Conservation (phyloP, 2,113 vertebrate species). For the Neodontobutis hainanensis region DNA sequence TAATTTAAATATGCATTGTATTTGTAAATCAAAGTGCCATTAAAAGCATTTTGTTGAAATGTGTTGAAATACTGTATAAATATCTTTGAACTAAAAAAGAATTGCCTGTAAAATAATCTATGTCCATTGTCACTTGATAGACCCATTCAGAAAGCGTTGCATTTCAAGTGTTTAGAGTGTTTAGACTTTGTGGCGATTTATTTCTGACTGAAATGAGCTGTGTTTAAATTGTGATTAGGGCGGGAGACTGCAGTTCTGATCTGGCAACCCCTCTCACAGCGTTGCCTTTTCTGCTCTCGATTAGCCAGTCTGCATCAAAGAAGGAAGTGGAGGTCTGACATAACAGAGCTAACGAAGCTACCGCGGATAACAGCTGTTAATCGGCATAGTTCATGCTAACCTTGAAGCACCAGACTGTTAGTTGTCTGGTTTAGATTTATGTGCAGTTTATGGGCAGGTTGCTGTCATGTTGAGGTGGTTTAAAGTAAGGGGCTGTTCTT, state of each 20-base stretch:
- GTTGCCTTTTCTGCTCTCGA: background rate
- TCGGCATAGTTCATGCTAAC: background rate
- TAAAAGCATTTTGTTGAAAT: no score
- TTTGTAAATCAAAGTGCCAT: no score
- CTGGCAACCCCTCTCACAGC: slow-evolving; percentile 32
- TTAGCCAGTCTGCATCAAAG: slow-evolving; percentile 49
- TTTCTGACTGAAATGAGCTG: no score
- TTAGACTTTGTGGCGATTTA: no score
- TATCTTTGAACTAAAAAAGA: no score
- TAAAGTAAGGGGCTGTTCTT: slow-evolving; percentile 43
- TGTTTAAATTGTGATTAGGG: background rate
- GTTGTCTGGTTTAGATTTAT: background rate
- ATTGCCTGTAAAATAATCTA: no score
- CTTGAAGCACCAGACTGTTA: background rate
- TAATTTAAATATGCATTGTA: no score
- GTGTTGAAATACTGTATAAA: no score
- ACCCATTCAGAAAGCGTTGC: no score
- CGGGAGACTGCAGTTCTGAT: background rate
- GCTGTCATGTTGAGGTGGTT: slow-evolving; percentile 42
- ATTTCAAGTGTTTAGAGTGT: no score
- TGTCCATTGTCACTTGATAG: no score
- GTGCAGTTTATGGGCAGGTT: background rate
- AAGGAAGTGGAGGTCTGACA: slow-evolving; percentile 46
- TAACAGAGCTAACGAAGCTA: slow-evolving; percentile 38
- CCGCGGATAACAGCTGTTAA: slow-evolving; percentile 7